phyloP scores from a whole-genome alignment of 2,888 invertebrate species.

The Leptopilina drosophilae region DNA sequence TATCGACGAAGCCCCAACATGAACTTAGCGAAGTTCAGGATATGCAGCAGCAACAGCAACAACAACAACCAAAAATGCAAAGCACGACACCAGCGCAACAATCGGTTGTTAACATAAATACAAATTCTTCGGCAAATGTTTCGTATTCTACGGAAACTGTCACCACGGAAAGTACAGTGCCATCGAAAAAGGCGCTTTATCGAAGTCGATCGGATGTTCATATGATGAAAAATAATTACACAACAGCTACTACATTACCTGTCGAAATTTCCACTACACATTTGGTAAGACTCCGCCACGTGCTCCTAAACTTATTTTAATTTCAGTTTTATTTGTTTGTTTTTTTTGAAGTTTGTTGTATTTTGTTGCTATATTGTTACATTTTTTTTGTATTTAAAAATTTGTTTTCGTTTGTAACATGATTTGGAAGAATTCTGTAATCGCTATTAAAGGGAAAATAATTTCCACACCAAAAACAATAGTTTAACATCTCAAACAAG shows the following conservation, averaged over 20 bases:
- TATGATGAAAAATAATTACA: constrained; percentile 49
- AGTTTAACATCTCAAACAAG: too few relatives aligned
- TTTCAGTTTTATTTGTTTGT: too few relatives aligned
- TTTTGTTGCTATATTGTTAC: too few relatives aligned
- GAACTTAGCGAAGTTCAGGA: constrained; percentile 44
- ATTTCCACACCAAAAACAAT: too few relatives aligned
- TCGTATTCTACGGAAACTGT: constrained; percentile 61
- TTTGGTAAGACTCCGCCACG: constrained; percentile 10
- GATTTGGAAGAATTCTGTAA: too few relatives aligned
- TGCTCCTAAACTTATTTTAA: not conserved
- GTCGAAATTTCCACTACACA: constrained; percentile 48
- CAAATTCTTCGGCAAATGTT: constrained; percentile 55
- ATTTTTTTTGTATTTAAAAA: too few relatives aligned
- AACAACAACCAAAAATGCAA: constrained; percentile 26
- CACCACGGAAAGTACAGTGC: constrained; percentile 37
- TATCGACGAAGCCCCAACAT: constrained; percentile 12
- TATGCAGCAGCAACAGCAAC: constrained; percentile 41
- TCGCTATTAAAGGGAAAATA: too few relatives aligned
- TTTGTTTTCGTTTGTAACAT: too few relatives aligned
- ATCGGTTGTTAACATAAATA: constrained; percentile 51
- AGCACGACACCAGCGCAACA: constrained; percentile 42
- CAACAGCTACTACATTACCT: constrained; percentile 60
- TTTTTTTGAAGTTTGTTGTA: too few relatives aligned
- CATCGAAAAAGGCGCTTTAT: constrained; percentile 26
- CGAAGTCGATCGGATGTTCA: constrained; percentile 42